Conservation (phyloP, 2,888 invertebrate species). For the Noctuana brunneofusca region DNA sequence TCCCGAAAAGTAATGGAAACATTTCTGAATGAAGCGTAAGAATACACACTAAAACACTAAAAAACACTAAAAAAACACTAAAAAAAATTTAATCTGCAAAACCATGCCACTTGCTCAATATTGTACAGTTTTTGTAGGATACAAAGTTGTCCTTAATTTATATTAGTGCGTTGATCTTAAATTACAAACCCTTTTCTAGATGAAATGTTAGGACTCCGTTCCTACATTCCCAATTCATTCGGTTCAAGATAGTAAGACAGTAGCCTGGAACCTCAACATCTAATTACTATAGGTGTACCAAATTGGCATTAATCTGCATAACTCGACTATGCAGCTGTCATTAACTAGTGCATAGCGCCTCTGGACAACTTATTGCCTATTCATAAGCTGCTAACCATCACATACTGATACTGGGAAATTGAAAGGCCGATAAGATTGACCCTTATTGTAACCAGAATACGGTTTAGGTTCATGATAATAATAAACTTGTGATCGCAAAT, state of each 20-base stretch:
- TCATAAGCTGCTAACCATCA: slow-evolving; percentile 49
- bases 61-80: too few species aligned
- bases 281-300: slow-evolving; percentile 42
- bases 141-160: too few species aligned
- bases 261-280: slow-evolving; percentile 17
- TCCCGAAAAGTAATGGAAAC: too few species aligned
- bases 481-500: slow-evolving; percentile 30
- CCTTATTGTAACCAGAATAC: slow-evolving; percentile 24
- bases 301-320: slow-evolving; percentile 69
- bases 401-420: slow-evolving; percentile 28
- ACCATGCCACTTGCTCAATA: too few species aligned
- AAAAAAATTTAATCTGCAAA: too few species aligned
- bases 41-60: too few species aligned
- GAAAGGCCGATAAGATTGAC: neutral
- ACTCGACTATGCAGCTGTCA: slow-evolving; percentile 64
- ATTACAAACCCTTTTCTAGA: too few species aligned
- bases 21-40: too few species aligned
- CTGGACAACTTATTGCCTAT: slow-evolving; percentile 69
- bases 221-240: slow-evolving; percentile 4
- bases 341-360: slow-evolving; percentile 68
- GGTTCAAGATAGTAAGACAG: slow-evolving; percentile 29
- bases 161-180: too few species aligned
- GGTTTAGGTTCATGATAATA: slow-evolving; percentile 26
- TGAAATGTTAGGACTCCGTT: neutral
- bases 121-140: too few species aligned